Conservation (phyloP, 1,140 invertebrate species). For the Sminthurinus signatus region DNA sequence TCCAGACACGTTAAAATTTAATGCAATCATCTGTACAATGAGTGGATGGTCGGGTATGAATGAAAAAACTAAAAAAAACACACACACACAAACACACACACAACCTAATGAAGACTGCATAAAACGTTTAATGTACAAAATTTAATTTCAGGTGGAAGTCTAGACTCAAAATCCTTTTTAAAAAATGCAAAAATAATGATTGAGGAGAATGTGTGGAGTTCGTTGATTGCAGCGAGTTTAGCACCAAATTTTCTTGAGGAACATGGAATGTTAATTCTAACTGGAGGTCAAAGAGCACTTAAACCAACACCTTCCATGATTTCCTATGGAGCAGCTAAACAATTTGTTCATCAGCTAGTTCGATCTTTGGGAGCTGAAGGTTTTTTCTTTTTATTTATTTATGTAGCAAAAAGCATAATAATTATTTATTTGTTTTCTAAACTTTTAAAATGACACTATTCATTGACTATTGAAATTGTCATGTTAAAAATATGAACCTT, state of each 20-base stretch:
- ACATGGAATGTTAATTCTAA: conserved; percentile 83
- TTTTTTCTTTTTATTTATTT: too few relatives aligned
- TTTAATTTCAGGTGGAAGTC: conserved; percentile 29
- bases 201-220: conserved; percentile 47
- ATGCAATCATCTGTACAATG: conserved; percentile 96
- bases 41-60: conserved; percentile 90
- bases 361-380: conserved; percentile 74
- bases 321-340: conserved; percentile 84
- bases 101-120: too few relatives aligned
- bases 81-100: too few relatives aligned
- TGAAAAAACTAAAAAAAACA: conserved; percentile 25
- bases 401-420: too few relatives aligned
- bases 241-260: conserved; percentile 78
- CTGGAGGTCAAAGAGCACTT: conserved; percentile 90
- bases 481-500: too few relatives aligned
- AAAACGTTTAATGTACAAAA: background rate
- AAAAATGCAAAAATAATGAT: conserved; percentile 31
- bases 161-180: conserved; percentile 31
- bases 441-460: too few relatives aligned
- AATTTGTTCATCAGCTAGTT: conserved; percentile 83
- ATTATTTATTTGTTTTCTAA: too few relatives aligned
- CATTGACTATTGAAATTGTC: too few relatives aligned
- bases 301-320: conserved; percentile 76
- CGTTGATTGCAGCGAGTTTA: conserved; percentile 78
- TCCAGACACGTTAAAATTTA: conserved; percentile 67